Evolutionary conservation across 2,888 invertebrate genomes (phyloP).

Genomic region (Scaptomyza caliginosa): DNA sequence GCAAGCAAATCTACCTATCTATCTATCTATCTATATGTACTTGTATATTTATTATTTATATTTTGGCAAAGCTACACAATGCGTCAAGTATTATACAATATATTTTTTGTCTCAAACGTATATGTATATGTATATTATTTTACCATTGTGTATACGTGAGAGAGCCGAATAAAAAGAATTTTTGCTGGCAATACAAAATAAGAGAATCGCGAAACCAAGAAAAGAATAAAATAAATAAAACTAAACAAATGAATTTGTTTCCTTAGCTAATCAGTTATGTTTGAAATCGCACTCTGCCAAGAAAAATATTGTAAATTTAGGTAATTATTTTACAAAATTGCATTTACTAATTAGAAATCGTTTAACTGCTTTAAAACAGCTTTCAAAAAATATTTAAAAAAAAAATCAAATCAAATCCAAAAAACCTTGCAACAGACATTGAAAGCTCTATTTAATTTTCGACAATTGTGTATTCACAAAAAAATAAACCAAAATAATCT

Average conservation of each 20-base stretch:
- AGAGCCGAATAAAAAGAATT: constrained; percentile 11
- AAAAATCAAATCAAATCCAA: constrained; percentile 6
- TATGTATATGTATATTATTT: constrained; percentile 1
- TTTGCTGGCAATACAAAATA: constrained; percentile 6
- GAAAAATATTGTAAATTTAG: too few relatives aligned
- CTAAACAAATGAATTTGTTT: background rate
- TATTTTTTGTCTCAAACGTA: background rate
- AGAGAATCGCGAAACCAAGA: constrained; percentile 18
- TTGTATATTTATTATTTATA: constrained; percentile 1
- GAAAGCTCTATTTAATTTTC: background rate
- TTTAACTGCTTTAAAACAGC: background rate
- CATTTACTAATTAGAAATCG: too few relatives aligned
- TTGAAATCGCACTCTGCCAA: too few relatives aligned
- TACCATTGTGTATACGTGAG: background rate
- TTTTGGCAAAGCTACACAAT: constrained; percentile 50
- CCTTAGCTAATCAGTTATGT: too few relatives aligned
- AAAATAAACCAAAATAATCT: constrained; percentile 18
- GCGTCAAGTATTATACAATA: constrained; percentile 40
- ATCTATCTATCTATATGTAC: background rate
- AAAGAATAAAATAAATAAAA: constrained; percentile 12
- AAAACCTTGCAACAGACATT: constrained; percentile 41
- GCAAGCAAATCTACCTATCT: constrained; percentile 6
- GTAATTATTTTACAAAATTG: too few relatives aligned
- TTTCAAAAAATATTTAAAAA: constrained; percentile 26
- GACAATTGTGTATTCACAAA: constrained; percentile 8